These are phyloP conservation scores for Camponotus fellah DNA, from an alignment of 2,888 invertebrate genomes.

Conservation along the genomic window DNA sequence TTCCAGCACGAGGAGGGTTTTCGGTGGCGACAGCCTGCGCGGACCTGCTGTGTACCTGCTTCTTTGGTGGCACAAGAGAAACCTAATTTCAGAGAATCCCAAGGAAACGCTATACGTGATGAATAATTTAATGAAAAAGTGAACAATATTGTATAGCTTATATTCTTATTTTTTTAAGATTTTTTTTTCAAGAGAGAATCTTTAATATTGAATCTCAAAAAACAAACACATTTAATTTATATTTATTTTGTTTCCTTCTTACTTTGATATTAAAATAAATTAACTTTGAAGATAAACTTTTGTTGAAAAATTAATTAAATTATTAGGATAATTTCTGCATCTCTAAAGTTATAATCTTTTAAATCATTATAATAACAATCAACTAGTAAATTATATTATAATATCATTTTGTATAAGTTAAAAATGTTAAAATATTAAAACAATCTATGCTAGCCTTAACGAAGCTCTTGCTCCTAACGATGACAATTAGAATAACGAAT, in stretches of 20 bases:
- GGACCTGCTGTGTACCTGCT: conserved; percentile 37
- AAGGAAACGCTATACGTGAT: neutral
- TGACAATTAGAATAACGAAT: conserved; percentile 66
- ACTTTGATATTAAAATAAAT: neutral
- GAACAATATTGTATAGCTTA: neutral
- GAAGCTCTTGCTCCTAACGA: conserved; percentile 68
- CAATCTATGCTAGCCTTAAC: conserved; percentile 44
- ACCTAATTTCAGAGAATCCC: neutral
- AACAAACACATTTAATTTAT: neutral
- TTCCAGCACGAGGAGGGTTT: conserved; percentile 47
- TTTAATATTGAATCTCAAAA: neutral
- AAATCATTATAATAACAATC: neutral
- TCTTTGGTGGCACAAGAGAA: neutral
- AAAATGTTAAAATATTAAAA: conserved; percentile 37
- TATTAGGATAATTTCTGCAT: neutral
- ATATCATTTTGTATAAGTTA: neutral
- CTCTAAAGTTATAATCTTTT: neutral
- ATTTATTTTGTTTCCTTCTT: neutral
- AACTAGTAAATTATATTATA: neutral
- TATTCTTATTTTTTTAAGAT: neutral
- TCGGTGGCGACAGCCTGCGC: conserved; percentile 32
- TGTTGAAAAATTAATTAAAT: neutral
- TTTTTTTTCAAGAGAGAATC: neutral
- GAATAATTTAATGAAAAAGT: conserved; percentile 13
- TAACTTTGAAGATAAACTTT: neutral